Percentiles rank a stretch among this genome's conserved stretches.
Conservation (phyloP, 2,888 invertebrate genomes). For the Brachypterus glaber region DNA sequence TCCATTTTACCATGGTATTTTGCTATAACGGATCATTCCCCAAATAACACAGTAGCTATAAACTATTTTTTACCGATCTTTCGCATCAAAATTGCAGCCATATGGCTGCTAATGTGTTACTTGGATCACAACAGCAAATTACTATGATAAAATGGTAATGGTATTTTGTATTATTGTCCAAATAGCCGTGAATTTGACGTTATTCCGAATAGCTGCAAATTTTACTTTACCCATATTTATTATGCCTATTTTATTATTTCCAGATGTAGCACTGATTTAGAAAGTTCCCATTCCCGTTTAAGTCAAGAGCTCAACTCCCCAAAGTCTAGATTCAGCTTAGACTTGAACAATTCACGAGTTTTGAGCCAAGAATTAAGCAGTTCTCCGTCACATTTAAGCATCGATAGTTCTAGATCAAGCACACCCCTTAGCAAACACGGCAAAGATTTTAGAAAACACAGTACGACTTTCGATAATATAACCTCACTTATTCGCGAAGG, state of each 20-base stretch:
- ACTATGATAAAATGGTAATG: too few species aligned
- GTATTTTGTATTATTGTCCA: too few species aligned
- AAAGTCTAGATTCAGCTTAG: conserved; percentile 51
- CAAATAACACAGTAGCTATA: too few species aligned
- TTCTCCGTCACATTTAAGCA: conserved; percentile 35
- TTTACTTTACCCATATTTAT: too few species aligned
- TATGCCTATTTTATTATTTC: neutral
- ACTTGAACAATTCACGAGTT: conserved; percentile 45
- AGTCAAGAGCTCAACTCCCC: conserved; percentile 49
- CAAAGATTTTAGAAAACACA: conserved; percentile 59
- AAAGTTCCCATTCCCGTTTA: conserved; percentile 50
- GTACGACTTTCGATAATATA: conserved; percentile 68
- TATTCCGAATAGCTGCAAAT: too few species aligned
- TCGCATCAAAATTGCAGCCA: too few species aligned
- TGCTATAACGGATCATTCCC: too few species aligned
- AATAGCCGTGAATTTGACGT: too few species aligned
- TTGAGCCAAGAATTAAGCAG: conserved; percentile 34
- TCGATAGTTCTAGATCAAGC: conserved; percentile 34
- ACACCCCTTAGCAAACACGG: conserved; percentile 45
- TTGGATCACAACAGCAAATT: too few species aligned
- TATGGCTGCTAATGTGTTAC: too few species aligned
- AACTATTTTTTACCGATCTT: too few species aligned
- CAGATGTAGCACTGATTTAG: conserved; percentile 59
- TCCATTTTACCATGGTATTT: too few species aligned
- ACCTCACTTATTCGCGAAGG: conserved; percentile 64